Evolutionary conservation across 2,888 invertebrate species (phyloP).

Genomic region (Pandemis cinnamomeana): DNA sequence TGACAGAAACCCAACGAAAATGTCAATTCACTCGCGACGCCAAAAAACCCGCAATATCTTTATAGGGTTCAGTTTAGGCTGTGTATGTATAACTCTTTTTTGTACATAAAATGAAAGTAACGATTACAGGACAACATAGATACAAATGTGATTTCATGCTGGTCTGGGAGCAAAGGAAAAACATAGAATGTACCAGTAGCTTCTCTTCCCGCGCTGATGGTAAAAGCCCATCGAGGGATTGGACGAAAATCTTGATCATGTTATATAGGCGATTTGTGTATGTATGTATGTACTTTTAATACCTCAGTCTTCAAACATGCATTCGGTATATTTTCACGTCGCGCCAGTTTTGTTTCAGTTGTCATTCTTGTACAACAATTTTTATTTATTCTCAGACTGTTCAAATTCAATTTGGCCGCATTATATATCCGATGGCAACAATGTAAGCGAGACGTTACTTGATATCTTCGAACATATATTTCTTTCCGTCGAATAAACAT

Average conservation of each 20-base stretch:
- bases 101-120: too few relatives aligned
- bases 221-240: too few relatives aligned
- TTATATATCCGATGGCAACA: conserved; percentile 36
- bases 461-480: conserved; percentile 33
- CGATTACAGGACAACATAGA: too few relatives aligned
- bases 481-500: conserved; percentile 31
- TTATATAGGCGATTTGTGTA: too few relatives aligned
- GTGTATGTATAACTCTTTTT: too few relatives aligned
- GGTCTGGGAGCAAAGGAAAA: too few relatives aligned
- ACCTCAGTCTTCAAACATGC: not conserved
- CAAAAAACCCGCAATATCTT: not conserved
- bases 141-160: too few relatives aligned
- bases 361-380: conserved; percentile 18
- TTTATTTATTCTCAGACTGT: conserved; percentile 32
- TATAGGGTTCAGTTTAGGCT: not conserved
- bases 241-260: too few relatives aligned
- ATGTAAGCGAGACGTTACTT: conserved; percentile 22
- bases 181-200: too few relatives aligned
- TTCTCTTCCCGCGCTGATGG: too few relatives aligned
- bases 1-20: conserved; percentile 1
- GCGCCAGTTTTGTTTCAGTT: not conserved
- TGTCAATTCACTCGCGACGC: not conserved
- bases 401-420: conserved; percentile 37
- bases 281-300: too few relatives aligned
- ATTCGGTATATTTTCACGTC: not conserved